Conservation (phyloP, 2,888 invertebrate species). For the Chrysina gloriosa region DNA sequence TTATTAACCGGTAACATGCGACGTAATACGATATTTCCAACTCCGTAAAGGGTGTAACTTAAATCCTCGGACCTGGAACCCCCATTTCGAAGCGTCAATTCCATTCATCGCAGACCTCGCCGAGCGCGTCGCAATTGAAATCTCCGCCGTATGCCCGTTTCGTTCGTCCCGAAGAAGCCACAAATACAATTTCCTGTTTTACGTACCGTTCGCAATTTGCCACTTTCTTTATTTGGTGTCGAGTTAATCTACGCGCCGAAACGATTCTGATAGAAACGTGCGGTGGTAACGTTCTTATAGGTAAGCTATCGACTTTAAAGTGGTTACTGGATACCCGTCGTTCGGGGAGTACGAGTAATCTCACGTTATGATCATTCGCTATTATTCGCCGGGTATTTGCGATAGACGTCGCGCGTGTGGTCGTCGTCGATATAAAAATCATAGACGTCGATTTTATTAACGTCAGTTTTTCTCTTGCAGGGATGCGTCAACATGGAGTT, state of each 20-base stretch:
- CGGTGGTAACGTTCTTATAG: background rate
- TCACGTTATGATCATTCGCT: constrained; percentile 15
- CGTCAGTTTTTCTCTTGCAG: constrained; percentile 56
- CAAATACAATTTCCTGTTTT: constrained; percentile 24
- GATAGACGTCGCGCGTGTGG: constrained; percentile 41
- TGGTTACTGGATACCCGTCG: constrained; percentile 1
- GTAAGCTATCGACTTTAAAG: background rate
- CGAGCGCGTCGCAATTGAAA: too few species aligned
- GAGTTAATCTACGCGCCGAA: background rate
- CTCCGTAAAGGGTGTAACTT: constrained; percentile 1
- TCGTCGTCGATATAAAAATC: constrained; percentile 38
- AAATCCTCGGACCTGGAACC: background rate
- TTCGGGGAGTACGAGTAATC: background rate
- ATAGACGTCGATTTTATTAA: constrained; percentile 13
- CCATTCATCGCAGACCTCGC: too few species aligned
- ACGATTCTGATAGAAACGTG: background rate
- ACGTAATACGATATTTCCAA: constrained; percentile 1
- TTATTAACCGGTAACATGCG: background rate
- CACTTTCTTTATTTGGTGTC: background rate
- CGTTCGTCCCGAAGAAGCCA: constrained; percentile 1
- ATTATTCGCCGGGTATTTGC: constrained; percentile 12
- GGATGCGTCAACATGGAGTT: constrained; percentile 61
- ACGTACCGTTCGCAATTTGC: background rate
- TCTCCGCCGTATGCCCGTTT: background rate
- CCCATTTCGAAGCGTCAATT: background rate